Evolutionary conservation across 2,797 vertebrate species (phyloP).

Genomic region (Halcyon chelicuti): DNA sequence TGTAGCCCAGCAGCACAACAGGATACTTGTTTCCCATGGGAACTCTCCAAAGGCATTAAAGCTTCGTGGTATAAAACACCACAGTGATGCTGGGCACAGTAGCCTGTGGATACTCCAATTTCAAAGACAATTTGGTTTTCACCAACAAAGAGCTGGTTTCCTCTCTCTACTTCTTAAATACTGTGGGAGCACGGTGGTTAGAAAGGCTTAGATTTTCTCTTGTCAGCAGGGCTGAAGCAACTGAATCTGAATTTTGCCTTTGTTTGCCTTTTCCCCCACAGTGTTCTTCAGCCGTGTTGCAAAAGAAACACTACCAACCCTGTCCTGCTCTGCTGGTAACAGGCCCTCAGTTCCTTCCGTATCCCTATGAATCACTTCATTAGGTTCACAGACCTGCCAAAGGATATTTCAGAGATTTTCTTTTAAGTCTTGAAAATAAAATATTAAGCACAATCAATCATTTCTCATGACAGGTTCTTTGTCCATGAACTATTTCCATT

Average conservation of each 20-base stretch:
- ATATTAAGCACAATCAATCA: constrained; percentile 38
- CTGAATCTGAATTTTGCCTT: neutral
- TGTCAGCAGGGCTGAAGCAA: neutral
- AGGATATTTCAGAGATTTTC: constrained; percentile 34
- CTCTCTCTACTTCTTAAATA: neutral
- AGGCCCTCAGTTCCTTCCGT: neutral
- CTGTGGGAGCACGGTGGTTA: neutral
- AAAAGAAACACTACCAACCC: neutral
- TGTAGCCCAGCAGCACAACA: neutral
- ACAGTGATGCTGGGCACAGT: neutral
- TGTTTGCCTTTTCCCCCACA: neutral
- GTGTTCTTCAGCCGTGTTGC: neutral
- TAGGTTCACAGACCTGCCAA: constrained; percentile 28
- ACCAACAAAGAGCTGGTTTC: neutral
- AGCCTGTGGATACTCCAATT: neutral
- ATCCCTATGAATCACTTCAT: neutral
- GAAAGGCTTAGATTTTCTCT: neutral
- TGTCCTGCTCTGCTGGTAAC: neutral
- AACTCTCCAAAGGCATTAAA: neutral
- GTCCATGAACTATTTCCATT: neutral
- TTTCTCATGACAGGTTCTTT: constrained; percentile 1
- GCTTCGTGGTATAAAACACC: neutral
- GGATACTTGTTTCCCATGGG: neutral
- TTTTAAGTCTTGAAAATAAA: constrained; percentile 44
- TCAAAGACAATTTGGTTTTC: neutral